Evolutionary conservation across 2,888 invertebrate species (phyloP).

Genomic region (Drosophila neutralis): DNA sequence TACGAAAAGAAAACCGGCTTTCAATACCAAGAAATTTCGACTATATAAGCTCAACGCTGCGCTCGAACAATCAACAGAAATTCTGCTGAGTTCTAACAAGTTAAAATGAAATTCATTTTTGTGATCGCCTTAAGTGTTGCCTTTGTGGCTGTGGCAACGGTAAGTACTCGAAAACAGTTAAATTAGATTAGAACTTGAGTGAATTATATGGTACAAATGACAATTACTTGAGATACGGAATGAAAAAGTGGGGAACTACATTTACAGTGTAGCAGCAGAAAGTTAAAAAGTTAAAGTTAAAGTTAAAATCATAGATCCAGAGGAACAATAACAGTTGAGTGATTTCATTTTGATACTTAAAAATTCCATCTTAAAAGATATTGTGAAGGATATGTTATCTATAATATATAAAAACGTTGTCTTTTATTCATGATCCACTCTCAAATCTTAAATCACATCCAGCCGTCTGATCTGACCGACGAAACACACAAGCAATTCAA

Average conservation of each 20-base stretch:
- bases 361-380: too few relatives aligned
- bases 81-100: constrained; percentile 50
- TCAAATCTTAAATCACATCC: neutral
- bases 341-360: neutral
- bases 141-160: constrained; percentile 56
- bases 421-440: neutral
- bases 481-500: constrained; percentile 73
- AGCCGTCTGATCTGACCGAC: constrained; percentile 63
- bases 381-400: neutral
- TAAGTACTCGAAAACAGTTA: constrained; percentile 49
- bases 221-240: neutral
- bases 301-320: neutral
- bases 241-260: neutral
- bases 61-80: constrained; percentile 49
- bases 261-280: neutral
- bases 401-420: neutral
- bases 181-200: neutral
- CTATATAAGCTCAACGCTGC: constrained; percentile 61
- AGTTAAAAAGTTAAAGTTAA: too few relatives aligned
- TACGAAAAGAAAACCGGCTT: constrained; percentile 59
- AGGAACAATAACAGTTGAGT: neutral
- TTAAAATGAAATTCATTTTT: constrained; percentile 69
- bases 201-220: neutral
- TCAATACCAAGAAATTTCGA: constrained; percentile 10
- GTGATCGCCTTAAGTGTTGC: constrained; percentile 64